Percentiles rank a stretch among this genome's conserved stretches.
These are phyloP conservation scores for Poecilia wingei DNA, from an alignment of 2,797 vertebrate genomes.

Conservation along the genomic window DNA sequence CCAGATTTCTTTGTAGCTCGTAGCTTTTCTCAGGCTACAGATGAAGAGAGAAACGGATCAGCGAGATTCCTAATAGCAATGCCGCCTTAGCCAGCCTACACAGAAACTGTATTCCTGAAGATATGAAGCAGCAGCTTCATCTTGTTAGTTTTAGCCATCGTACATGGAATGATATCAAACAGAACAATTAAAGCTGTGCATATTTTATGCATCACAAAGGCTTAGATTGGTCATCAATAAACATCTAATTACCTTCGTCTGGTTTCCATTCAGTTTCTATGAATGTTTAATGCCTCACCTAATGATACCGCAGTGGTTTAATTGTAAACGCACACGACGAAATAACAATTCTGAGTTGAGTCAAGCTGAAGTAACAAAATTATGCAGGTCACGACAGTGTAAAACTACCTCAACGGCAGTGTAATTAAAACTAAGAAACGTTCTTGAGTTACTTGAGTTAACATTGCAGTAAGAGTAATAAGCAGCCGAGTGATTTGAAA, in stretches of 20 bases:
- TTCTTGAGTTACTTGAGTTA: constrained; percentile 32
- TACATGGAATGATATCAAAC: constrained; percentile 24
- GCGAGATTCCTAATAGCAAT: not conserved
- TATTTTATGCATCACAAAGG: constrained; percentile 43
- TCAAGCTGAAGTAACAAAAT: constrained; percentile 48
- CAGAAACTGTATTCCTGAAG: not conserved
- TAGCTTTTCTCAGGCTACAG: not conserved
- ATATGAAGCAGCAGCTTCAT: not conserved
- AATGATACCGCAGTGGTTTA: constrained; percentile 59
- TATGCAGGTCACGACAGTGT: not conserved
- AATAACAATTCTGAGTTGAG: constrained; percentile 20
- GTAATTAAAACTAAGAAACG: constrained; percentile 61
- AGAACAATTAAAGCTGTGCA: constrained; percentile 54
- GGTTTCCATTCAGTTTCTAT: constrained; percentile 67
- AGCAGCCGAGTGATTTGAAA: constrained; percentile 36
- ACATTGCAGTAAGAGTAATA: constrained; percentile 31
- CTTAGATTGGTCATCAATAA: constrained; percentile 59
- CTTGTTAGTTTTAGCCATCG: not conserved
- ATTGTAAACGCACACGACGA: constrained; percentile 41
- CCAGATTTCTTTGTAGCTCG: not conserved
- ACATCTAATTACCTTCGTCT: constrained; percentile 64
- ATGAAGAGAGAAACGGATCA: constrained; percentile 5
- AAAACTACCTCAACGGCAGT: constrained; percentile 39
- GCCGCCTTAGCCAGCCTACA: not conserved
- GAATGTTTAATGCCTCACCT: constrained; percentile 72